Base-by-base conservation (phyloP, 2,113 vertebrate genomes). In the Neodon shergylaensis region DNA sequence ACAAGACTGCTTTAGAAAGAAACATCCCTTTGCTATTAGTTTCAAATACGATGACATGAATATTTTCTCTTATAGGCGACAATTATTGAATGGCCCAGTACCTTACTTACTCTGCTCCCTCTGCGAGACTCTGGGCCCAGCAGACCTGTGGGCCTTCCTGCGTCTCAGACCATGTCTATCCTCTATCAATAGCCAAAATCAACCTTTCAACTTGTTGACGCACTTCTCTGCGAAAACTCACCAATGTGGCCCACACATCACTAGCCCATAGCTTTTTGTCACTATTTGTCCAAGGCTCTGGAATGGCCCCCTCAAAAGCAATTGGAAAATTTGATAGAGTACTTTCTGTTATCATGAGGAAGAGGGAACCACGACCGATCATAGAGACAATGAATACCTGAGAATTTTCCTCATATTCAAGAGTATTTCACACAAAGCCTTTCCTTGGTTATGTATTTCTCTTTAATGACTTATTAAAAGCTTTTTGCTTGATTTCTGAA, bases 1-100 rank as follows among this genome's bases (percentile, higher is more conserved):
- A 66, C 31, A 74, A 24, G 14, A 31, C 14, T 70, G n/a, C 42
- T 89, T 78, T 28, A 16, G 10, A 10, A 44, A 96, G 17, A 49
- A 78, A 13, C 17, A 73, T 90, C n/a, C 74, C 54, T 79, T 83
- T 79, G 11, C 42, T 77, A 39, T 0, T 0, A 47, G 47, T 85
- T 94, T 90, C 66, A 68, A 89, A 82, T 79, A 78, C 1, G 19
- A 68, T 14, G 83, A 91, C 83, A 65, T 6, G 36, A 94, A 94
- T n/a, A 72, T 39, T 77, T 81, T 93, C 52, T n/a, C 47, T 83
- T 74, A 26, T 66, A 44, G 42, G 26, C 63, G 28, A 47, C n/a
- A 96, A 76, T 42, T 22, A 13, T 0, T n/a, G 21, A 78, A 39
- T 90, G 39, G 7, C 78, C 47, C 36, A 9, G 39, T 0, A 2